Evolutionary conservation across 1,140 invertebrate genomes (phyloP), one percentile per base, ranked within the genome.

Genomic region (Neodiprion virginianus): DNA sequence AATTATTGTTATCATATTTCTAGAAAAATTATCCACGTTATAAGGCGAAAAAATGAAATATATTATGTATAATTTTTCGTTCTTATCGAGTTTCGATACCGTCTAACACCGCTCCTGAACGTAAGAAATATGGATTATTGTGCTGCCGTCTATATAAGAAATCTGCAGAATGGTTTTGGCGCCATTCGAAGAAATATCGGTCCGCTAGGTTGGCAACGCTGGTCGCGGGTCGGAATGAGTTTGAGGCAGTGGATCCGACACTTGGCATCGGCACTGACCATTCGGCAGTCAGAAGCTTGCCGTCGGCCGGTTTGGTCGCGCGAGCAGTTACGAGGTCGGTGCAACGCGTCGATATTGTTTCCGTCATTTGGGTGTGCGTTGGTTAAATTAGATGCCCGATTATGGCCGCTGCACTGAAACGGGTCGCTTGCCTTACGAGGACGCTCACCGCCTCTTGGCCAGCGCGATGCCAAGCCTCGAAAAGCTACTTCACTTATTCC

Each of bases 401-500:
- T 79, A 83, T 73, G 72, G 87, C 87, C 85, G 85, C 86, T 72
- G 80, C 83, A 21, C 74, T 87, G 9, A 85, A 83, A 67, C 78
- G 81, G 71, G 81, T 88, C 75, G 81, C 80, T 69, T 79, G 77
- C 50, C 66, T 88, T 21, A 76, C 81, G 12, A 82, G 81, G 73
- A 53, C 80, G 2, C 68, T 82, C 8, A 73, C 76, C 11, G 23
- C 76, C 7, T 76, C 80, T 66, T 77, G 80, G 11, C 48, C 79
- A 1, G 79, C 75, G 17, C 72, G 78, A 0, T 72, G 79, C 0
- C 75, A 75, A 68, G 69, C 81, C 4, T 73, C 85, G 1, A 89
- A 87, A 72, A 89, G 72, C 11, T 91, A 87, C 80, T 90, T 87
- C 75, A 89, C 90, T 0, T 90, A 90, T 66, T 85, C 87, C 23